These are phyloP conservation scores for Geotrypetes seraphini DNA, from an alignment of 2,797 vertebrate genomes.

Conservation along the genomic window DNA sequence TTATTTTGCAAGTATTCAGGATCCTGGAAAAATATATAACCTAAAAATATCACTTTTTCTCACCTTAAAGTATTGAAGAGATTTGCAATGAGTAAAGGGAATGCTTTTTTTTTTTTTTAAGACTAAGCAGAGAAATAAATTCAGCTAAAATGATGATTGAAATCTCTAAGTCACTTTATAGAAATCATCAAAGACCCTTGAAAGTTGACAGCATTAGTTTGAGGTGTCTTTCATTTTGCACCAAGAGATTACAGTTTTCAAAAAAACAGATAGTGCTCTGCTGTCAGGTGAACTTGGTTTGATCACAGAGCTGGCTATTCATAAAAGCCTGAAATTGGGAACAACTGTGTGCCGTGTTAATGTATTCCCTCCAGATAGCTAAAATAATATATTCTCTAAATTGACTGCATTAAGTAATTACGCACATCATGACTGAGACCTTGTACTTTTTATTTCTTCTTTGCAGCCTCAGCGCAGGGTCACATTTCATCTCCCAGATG, in stretches of 20 bases:
- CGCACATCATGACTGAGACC: conserved; percentile 26
- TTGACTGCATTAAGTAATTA: conserved; percentile 23
- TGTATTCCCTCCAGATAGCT: conserved; percentile 10
- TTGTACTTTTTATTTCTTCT: conserved; percentile 36
- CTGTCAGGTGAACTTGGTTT: conserved; percentile 22
- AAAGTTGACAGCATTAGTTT: conserved; percentile 23
- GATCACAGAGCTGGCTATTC: conserved; percentile 16
- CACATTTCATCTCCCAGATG: conserved; percentile 92
- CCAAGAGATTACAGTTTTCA: conserved; percentile 11
- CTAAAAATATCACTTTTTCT: conserved; percentile 11
- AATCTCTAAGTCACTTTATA: conserved; percentile 25
- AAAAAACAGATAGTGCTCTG: conserved; percentile 10
- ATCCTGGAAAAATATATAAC: conserved; percentile 5
- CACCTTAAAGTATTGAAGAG: conserved; percentile 9
- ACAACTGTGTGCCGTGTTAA: conserved; percentile 15
- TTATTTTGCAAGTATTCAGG: conserved; percentile 18
- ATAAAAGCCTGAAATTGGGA: conserved; percentile 28
- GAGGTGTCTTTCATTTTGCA: conserved; percentile 24
- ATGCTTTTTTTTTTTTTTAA: conserved; percentile 23
- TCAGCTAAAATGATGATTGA: conserved; percentile 15
- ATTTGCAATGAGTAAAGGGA: conserved; percentile 23
- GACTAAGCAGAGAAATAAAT: conserved; percentile 17
- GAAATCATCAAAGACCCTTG: conserved; percentile 22
- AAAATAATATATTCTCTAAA: conserved; percentile 28
- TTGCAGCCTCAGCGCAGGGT: conserved; percentile 83